Evolutionary conservation across 92 coral and sea anemone genomes (phyloP), one percentile per base, ranked within the genome.

Genomic region (Phenganax stokvisi): DNA sequence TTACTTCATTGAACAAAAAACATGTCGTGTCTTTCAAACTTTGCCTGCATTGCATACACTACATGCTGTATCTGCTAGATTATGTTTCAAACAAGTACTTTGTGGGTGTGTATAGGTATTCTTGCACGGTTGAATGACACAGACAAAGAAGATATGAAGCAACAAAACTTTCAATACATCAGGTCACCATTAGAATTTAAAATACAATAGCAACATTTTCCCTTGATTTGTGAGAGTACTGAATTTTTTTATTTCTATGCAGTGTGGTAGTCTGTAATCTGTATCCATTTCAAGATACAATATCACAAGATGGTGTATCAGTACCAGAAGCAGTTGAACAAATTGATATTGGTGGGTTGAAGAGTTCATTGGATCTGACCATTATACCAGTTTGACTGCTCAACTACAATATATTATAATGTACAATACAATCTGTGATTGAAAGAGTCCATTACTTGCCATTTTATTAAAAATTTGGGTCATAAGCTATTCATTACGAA

Each of bases 261-360:
- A 93, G 98, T 70, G 88, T 93, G 72, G 98, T 93, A 44, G 97
- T 91, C 47, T 91, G 97, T 76, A 93, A 93, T 87, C 77, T 93
- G 85, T 93, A 93, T 80, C 98, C 98, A 51, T 93, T 93, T 86
- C 80, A 89, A 59, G 89, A 93, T 59, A 93, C 98, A 0, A 76
- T 93, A 25, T 71, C 98, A 58, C 88, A 89, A 75, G 97, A 93
- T 76, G 97, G 88, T 0, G 96, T 92, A 12, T 86, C 91, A n/a
- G 93, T 93, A 62, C 85, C 87, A 17, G 97, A 91, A 64, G 98
- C 98, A 51, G 98, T 93, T 6, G 98, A 93, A 64, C 91, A 93
- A 83, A 93, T 93, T 88, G 98, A 93, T 61, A 93, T 93, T 72
- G 98, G 98, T 93, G 78, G 75, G 80, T 81, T 31, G 12, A 55